Base-by-base conservation (phyloP, 2,113 vertebrate genomes). In the Argyrosomus japonicus region DNA sequence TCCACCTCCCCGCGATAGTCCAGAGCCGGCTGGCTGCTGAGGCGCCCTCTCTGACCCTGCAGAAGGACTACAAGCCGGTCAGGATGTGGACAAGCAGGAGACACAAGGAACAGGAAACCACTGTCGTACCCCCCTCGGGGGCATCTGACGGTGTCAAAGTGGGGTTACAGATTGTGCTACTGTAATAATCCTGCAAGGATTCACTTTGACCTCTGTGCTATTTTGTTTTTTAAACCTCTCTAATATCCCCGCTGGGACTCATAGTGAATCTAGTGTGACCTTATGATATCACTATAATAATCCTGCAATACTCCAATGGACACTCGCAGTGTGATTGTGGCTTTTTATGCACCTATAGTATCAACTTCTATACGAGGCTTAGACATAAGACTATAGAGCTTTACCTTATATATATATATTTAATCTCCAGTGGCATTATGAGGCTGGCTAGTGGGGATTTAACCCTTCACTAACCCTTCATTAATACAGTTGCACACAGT, bases 41-140 rank as follows among this genome's bases (percentile, higher is more conserved):
- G 80, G 81, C 47, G 48, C 75, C 86, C 79, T 82, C 81, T 84
- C 75, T 75, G 89, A 92, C 89, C 87, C 89, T 89, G 84, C 48
- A 81, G 76, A 43, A 54, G 65, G 72, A 84, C 60, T n/a, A 79
- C 81, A 87, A 85, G 87, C 25, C 12, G 62, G 67, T 89, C 43
- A 93, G 68, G 74, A 79, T 72, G 79, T 77, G 72, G 79, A 82
- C 77, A 68, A 63, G 77, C 47, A 57, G 61, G 45, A 61, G 19
- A 40, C 57, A 71, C 56, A 14, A 21, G 10, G 19, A 71, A 17
- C 68, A 61, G n/a, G 50, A 72, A 68, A 81, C 65, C 73, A 48
- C n/a, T 19, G 65, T 61, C 48, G 27, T 6, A 43, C 9, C 43
- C 54, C 29, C 60, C 19, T 0, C 14, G 29, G 77, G 45, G 9